Conservation (phyloP, 2,113 vertebrate species). For the Osmerus mordax region DNA sequence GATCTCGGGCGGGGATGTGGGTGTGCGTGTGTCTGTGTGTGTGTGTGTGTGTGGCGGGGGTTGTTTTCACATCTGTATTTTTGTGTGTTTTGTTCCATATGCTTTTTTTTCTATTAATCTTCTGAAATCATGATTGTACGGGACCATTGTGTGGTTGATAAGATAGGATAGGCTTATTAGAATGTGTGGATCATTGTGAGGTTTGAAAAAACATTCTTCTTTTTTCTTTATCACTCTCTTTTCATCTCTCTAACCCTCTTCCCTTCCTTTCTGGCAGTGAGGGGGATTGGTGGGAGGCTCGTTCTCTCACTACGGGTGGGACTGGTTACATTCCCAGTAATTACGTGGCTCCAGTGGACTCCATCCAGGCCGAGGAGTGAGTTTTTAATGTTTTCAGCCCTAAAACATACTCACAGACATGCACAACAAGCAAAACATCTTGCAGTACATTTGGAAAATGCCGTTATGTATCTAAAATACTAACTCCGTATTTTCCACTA, state of each 20-base stretch:
- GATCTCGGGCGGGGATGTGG: constrained; percentile 40
- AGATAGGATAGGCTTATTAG: no score
- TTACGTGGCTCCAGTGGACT: constrained; percentile 98
- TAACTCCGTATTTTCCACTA: constrained; percentile 1
- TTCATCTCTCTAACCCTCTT: constrained; percentile 27
- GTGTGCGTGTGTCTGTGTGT: neutral
- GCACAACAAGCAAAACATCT: neutral
- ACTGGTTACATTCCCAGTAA: constrained; percentile 99
- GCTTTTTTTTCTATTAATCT: neutral
- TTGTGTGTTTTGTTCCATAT: no score
- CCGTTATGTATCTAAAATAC: neutral
- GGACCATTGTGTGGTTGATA: no score
- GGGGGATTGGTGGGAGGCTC: constrained; percentile 99
- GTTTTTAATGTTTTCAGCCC: constrained; percentile 57
- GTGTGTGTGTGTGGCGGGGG: neutral
- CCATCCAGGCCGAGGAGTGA: constrained; percentile 98
- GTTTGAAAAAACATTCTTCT: no score
- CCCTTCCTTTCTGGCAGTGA: constrained; percentile 75
- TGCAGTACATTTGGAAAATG: no score
- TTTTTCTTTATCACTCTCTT: constrained; percentile 46
- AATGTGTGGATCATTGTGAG: no score
- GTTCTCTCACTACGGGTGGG: constrained; percentile 93
- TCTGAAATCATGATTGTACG: no score
- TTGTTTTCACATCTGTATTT: neutral
- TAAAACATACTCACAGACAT: constrained; percentile 5